Conservation (phyloP, 2,113 vertebrate species). For the Uria aalge region DNA sequence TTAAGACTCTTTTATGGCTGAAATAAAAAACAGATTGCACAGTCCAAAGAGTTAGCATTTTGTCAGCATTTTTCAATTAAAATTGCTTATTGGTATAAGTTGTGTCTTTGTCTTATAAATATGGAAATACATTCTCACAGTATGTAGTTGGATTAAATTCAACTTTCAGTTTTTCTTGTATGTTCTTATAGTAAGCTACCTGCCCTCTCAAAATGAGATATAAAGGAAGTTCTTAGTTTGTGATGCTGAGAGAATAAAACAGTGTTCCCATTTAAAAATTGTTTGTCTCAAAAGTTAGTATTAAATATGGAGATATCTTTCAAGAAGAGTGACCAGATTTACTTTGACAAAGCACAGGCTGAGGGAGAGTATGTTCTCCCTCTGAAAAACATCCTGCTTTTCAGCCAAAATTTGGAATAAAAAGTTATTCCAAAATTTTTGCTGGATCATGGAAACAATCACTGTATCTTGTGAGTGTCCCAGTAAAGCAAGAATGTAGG, state of each 20-base stretch:
- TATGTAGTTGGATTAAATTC: neutral
- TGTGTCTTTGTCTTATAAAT: neutral
- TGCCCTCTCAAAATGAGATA: neutral
- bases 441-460: neutral
- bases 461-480: neutral
- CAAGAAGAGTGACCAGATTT: neutral
- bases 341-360: neutral
- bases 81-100: constrained; percentile 23
- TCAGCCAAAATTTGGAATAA: neutral
- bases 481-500: neutral
- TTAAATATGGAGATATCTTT: neutral
- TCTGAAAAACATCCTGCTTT: neutral
- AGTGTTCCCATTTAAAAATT: neutral
- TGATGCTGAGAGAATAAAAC: neutral
- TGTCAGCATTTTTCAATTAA: constrained; percentile 41
- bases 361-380: neutral
- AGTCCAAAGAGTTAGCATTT: constrained; percentile 1
- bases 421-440: neutral
- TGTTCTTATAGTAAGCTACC: neutral
- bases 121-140: constrained; percentile 25
- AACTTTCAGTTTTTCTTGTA: neutral
- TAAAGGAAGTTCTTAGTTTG: neutral
- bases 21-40: constrained; percentile 39
- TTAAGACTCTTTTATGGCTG: constrained; percentile 4
- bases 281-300: neutral